Evolutionary conservation across 1,140 invertebrate genomes (phyloP), one percentile per base, ranked within the genome.

Genomic region (Caenorhabditis tropicalis): DNA sequence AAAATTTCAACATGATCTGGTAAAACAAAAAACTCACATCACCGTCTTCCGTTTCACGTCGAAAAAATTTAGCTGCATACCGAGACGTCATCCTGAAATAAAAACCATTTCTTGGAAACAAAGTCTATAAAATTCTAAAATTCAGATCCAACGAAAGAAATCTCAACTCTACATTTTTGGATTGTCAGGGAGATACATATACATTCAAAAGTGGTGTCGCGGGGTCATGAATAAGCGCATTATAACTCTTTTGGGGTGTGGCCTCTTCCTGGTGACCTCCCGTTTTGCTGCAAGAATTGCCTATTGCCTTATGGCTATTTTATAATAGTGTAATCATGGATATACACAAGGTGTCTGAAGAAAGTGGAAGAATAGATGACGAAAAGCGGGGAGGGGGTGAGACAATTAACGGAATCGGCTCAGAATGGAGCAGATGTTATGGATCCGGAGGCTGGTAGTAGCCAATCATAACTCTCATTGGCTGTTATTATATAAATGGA

Each of bases 281-380:
- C 65, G 21, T 39, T 74, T 24, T 43, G 12, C 36, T 10, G 65
- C 65, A 74, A 74, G 65, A 43, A 74, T 74, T 74, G 53, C 53
- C 53, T 27, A 58, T 58, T 58, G 65, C 65, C 65, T 43, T 74
- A n/a, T 74, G 65, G 12, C 65, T 43, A n/a, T 74, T 74, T 43
- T 74, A 74, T 74, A 74, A 74, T 74, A 46, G 65, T 74, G 65
- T 74, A 74, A 74, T 74, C 65, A 74, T 43, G 9, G 65, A 74
- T 46, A 74, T 43, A 74, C 65, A 46, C 43, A 74, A 74, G 65
- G 65, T 74, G 65, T 74, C 65, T 12, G 65, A 46, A 21, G 36
- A 43, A 24, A 74, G n/a, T 36, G 58, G 58, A 36, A 65, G 27
- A 27, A 60, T 10, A 27, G 49, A 7, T 6, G 21, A 53, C 3